Evolutionary conservation across 1,140 invertebrate genomes (phyloP), one percentile per base, ranked within the genome.

Genomic region (Portunus trituberculatus): DNA sequence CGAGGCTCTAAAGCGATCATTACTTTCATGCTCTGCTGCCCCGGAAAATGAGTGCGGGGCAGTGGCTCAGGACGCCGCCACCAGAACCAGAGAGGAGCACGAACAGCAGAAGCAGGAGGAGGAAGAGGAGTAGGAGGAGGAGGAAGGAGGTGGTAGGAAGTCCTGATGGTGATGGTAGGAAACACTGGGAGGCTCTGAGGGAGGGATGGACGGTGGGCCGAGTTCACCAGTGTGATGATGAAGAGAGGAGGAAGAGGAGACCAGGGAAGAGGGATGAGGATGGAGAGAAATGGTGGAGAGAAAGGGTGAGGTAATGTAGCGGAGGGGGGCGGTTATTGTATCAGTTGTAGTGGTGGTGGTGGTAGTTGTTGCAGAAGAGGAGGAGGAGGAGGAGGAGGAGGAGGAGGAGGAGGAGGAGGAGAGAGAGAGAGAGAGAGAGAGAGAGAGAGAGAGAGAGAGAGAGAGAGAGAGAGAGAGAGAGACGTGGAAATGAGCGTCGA

Each of bases 31-130:
- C 93, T 94, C 93, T 94, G 93, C 93, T 89, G 89, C 93, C 88
- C 93, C 91, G 93, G 93, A 95, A 95, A 95, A 95, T 95, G 94
- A 95, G 94, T 95, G 67, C 91, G 86, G 94, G 90, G 90, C 90
- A 76, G 94, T 67, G 28, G 48, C 46, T 28, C 83, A 86, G 31
- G 84, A 86, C n/a, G 76, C 31, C 31, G 92, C 52, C 52, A 84
- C 31, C 31, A 93, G 92, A 93, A 83, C 45, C 88, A 90, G 88
- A 39, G 39, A 90, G 88, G 88, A 90, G 48, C 16, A 25, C 31
- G 32, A 46, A 39, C 31, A 28, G 28, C 16, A 48, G 39, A 12
- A 46, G 45, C 20, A 90, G 48, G 88, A 52, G 88, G 39, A 90
- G 48, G 88, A 52, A 25, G 88, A 46, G 88, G 67, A 76, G 67